A percentile compares a stretch with the other conserved stretches of the same genome.
Conservation (phyloP, 2,113 vertebrate species). For the Hiodon alosoides region DNA sequence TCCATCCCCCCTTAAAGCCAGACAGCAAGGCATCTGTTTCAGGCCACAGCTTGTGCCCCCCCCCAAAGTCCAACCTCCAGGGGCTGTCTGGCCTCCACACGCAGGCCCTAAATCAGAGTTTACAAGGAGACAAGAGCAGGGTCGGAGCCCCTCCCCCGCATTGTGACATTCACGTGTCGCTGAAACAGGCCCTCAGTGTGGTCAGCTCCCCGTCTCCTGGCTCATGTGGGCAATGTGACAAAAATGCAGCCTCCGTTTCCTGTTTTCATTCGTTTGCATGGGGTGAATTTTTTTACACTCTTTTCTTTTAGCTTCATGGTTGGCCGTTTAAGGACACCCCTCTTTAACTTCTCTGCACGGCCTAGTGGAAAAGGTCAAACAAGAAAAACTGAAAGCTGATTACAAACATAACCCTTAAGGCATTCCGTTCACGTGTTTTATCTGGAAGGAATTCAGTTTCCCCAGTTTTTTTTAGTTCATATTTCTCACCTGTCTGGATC, state of each 20-base stretch:
- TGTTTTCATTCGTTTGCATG: background rate
- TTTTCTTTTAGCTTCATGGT: background rate
- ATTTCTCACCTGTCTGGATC: no score
- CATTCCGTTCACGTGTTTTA: no score
- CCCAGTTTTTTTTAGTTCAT: no score
- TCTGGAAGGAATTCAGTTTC: no score
- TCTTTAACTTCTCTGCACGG: background rate
- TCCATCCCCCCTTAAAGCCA: constrained; percentile 39
- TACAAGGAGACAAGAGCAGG: constrained; percentile 32
- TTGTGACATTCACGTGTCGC: constrained; percentile 37
- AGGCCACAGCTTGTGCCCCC: constrained; percentile 53
- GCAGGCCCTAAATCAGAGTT: constrained; percentile 48
- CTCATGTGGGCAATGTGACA: background rate
- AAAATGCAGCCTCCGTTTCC: constrained; percentile 7
- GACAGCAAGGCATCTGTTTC: constrained; percentile 63
- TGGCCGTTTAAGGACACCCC: background rate
- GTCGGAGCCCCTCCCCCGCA: constrained; percentile 5
- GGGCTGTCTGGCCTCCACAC: constrained; percentile 58
- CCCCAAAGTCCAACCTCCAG: constrained; percentile 41
- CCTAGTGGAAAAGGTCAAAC: background rate
- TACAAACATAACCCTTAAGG: no score
- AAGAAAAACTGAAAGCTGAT: no score
- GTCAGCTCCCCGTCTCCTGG: constrained; percentile 6
- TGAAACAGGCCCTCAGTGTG: constrained; percentile 18
- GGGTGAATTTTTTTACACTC: constrained; percentile 1